phyloP scores from a whole-genome alignment of 64 coral and sea anemone species.

The Dendronephthya gigantea region DNA sequence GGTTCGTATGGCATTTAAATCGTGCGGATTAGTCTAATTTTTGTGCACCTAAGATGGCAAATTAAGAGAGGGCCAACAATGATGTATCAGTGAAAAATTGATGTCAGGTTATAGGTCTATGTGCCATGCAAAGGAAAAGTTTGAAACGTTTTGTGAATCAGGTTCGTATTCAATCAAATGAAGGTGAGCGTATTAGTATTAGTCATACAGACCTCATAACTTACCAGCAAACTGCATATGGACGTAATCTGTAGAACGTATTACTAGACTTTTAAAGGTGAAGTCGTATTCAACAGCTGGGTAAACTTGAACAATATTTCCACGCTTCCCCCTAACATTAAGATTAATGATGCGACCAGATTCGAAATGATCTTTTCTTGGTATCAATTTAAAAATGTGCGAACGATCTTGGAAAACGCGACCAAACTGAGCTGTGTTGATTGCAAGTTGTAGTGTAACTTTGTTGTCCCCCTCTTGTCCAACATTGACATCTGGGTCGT shows the following conservation, averaged over 20 bases:
- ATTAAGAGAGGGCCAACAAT: too few species aligned
- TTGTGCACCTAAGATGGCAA: too few species aligned
- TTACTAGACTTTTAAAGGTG: not conserved
- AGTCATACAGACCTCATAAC: not conserved
- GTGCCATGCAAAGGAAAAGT: too few species aligned
- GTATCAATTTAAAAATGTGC: not conserved
- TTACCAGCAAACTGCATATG: not conserved
- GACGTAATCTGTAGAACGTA: not conserved
- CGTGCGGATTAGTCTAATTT: too few species aligned
- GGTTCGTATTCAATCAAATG: too few species aligned
- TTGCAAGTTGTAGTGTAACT: conserved; percentile 1
- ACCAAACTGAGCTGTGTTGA: conserved; percentile 6
- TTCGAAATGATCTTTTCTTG: not conserved
- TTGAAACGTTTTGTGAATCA: too few species aligned
- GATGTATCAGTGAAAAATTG: too few species aligned
- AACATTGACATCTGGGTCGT: not conserved
- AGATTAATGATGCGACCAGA: not conserved
- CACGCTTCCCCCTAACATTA: not conserved
- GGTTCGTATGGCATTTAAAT: too few species aligned
- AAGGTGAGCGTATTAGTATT: too few species aligned
- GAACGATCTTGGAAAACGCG: conserved; percentile 6
- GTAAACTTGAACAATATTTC: not conserved
- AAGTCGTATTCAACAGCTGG: conserved; percentile 6
- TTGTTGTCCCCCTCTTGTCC: not conserved
- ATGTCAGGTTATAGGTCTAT: too few species aligned